Evolutionary conservation across 2,797 vertebrate species (phyloP), one percentile per base, ranked within the genome.

Genomic region (Schizopygopsis pylzovi): DNA sequence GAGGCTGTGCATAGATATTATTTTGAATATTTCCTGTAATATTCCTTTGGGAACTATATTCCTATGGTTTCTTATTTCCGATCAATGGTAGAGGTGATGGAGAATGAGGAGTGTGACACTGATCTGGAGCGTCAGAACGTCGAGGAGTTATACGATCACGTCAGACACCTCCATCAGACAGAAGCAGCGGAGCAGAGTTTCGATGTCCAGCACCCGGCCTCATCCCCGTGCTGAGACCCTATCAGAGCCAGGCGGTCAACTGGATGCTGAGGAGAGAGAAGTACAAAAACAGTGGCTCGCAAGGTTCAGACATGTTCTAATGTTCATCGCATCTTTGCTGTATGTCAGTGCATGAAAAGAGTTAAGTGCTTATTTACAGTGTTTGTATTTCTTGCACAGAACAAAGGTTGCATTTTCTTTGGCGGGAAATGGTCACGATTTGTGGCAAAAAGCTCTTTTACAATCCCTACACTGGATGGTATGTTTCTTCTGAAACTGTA

Each of bases 381-480:
- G 54, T 67, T 59, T 61, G 10, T 83, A 1, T 81, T 88, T 78
- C 87, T 45, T 86, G 81, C 89, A 54, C 92, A 99, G 98, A 97
- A 91, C 96, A 95, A 81, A 88, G 81, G 0, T 89, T 99, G 43
- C 97, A 99, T 93, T 97, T 96, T 88, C 95, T 99, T n/a, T 99
- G 98, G 98, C 91, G 96, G 88, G 98, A 99, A 91, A 89, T 98
- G 89, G 85, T 95, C 76, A 95, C 97, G 86, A 87, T 97, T 87
- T 98, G 98, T 86, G 96, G 95, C 84, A 95, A 96, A 88, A 99
- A 97, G 93, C 93, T 99, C 84, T 99, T 96, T 93, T 99, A 98
- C 93, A 99, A 99, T 92, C 97, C 97, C 0, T 98, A 97, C 75
- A 98, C 96, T 49, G 98, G 98, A 94, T 97, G 98, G 98, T 99